phyloP scores from a whole-genome alignment of 2,797 vertebrate species.

The Helarctos malayanus region DNA sequence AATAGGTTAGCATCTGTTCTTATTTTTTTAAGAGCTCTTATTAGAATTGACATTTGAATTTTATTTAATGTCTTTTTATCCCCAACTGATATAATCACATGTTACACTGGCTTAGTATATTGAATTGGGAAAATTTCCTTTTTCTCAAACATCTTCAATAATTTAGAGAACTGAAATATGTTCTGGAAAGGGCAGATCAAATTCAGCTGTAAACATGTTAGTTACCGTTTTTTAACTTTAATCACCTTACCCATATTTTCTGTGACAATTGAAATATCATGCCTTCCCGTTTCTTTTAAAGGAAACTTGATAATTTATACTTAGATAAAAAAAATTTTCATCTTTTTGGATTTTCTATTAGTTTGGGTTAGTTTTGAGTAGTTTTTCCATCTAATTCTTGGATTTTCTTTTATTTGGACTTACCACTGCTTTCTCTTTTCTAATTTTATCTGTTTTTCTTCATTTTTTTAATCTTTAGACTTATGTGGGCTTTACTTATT shows the following conservation, averaged over 20 bases:
- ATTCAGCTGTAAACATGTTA: neutral
- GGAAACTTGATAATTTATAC: neutral
- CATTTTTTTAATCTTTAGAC: neutral
- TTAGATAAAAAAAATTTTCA: neutral
- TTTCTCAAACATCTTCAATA: neutral
- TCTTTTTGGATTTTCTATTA: neutral
- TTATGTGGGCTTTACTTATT: neutral
- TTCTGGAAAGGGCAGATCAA: neutral
- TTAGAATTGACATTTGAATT: constrained; percentile 66
- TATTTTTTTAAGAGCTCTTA: constrained; percentile 49
- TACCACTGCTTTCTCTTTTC: neutral
- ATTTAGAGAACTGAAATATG: neutral
- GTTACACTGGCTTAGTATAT: constrained; percentile 26
- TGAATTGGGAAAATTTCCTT: constrained; percentile 36
- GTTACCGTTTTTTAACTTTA: neutral
- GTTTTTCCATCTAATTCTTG: neutral
- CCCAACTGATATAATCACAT: neutral
- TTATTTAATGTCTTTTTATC: constrained; percentile 65
- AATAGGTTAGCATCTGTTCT: constrained; percentile 57
- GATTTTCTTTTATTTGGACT: neutral
- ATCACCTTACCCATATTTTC: neutral
- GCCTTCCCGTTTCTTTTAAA: neutral
- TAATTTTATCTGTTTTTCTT: neutral
- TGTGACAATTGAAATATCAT: neutral
- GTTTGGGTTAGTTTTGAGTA: neutral